Evolutionary conservation across 2,888 invertebrate species (phyloP).

Genomic region (Nasonia oneida): DNA sequence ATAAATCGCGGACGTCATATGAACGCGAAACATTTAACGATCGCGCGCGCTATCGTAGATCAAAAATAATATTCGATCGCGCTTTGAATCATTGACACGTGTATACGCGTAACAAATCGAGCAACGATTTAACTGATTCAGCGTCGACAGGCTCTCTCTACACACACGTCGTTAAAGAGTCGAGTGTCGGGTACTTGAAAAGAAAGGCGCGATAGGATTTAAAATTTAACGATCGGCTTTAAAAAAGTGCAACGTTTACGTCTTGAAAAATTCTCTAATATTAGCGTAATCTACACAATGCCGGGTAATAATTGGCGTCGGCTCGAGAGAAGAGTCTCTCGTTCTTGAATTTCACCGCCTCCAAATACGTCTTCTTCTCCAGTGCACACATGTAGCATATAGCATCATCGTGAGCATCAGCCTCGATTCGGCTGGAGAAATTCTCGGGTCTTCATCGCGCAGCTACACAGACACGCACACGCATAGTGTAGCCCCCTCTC

Average conservation of each 20-base stretch:
- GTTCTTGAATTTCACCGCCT: conserved; percentile 57
- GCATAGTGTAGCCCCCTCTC: conserved; percentile 32
- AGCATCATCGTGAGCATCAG: not conserved
- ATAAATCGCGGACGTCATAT: not conserved
- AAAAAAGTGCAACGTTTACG: not conserved
- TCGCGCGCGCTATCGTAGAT: not conserved
- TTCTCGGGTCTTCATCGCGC: not conserved
- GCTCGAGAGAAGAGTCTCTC: not conserved
- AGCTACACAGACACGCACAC: not conserved
- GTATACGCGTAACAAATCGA: not conserved
- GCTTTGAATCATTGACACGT: not conserved
- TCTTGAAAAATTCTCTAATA: not conserved
- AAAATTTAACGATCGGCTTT: not conserved
- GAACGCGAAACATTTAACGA: conserved; percentile 12
- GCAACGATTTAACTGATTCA: not conserved
- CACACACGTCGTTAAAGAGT: conserved; percentile 24
- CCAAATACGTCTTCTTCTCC: conserved; percentile 45
- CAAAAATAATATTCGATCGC: conserved; percentile 17
- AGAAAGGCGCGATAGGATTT: not conserved
- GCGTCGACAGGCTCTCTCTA: not conserved
- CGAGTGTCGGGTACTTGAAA: not conserved
- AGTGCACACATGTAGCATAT: not conserved
- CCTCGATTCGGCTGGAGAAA: conserved; percentile 35
- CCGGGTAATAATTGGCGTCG: no score
- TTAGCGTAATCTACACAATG: not conserved